Base-by-base conservation (phyloP, 1,140 invertebrate species). In the Ladona fulva region DNA sequence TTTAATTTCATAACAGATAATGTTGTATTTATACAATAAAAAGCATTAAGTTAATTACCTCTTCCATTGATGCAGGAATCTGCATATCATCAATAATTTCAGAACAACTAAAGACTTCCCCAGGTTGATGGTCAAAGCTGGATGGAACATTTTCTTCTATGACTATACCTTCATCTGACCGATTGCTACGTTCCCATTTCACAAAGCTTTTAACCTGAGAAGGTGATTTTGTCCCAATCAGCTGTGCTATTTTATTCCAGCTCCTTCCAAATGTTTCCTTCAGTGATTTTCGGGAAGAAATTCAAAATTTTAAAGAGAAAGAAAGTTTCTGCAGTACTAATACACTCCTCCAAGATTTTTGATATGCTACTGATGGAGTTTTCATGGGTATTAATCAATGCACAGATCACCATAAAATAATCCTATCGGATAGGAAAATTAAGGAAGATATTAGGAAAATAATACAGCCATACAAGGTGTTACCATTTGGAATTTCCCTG, bases 201-300 rank as follows among this genome's bases (percentile, higher is more conserved):
- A 84, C 82, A 81, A 86, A 89, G 81, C 86, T 86, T 80, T 87
- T 89, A 22, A 92, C 89, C 85, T 92, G 90, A 77, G 87, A 83
- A 79, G 86, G 84, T 59, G 86, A 89, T 83, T 90, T 90, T 8
- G 89, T 88, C 82, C 89, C 90, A 78, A 92, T 86, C 80, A 89
- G 87, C 82, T 89, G 86, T 75, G 91, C 87, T 80, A 92, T 87
- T 81, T 89, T 88, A 42, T 84, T 83, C 83, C 89, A 85, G 82
- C 89, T 90, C 81, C 88, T 87, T 1, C 90, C 90, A 87, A 89
- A 90, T 78, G 90, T 88, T 79, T 88, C 88, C 89, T 90, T 80
- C 22, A 82, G 82, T 79, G 24, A 29, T 78, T 59, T 42, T 76
- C 37, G 77, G n/a, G n/a, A 52, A 77, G 7, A 29, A n/a, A 24